Percentiles rank a stretch among this genome's conserved stretches.
These are phyloP conservation scores for Idaea straminata DNA, from an alignment of 2,888 invertebrate species.

Conservation along the genomic window DNA sequence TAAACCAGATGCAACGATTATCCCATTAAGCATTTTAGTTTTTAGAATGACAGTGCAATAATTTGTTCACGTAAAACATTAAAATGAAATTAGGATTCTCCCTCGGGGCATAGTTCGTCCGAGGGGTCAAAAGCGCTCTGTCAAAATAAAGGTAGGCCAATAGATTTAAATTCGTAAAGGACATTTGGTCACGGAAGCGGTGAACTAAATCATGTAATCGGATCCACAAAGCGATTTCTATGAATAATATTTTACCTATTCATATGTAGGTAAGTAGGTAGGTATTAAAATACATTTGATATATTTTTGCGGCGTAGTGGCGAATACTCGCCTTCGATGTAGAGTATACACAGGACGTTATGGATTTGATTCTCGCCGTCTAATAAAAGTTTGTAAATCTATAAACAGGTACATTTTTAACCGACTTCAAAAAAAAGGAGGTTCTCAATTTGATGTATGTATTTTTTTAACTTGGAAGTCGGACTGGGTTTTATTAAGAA, in stretches of 20 bases:
- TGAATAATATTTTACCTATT: constrained; percentile 28
- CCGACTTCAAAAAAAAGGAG: too few species aligned
- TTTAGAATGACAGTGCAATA: constrained; percentile 73
- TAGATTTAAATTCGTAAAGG: constrained; percentile 54
- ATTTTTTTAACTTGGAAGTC: too few species aligned
- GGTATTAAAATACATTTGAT: too few species aligned
- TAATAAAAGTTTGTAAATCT: too few species aligned
- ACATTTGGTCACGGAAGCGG: constrained; percentile 47
- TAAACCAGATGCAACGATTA: constrained; percentile 68
- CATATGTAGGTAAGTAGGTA: constrained; percentile 6
- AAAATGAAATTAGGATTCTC: constrained; percentile 70
- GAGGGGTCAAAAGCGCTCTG: constrained; percentile 62
- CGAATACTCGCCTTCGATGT: too few species aligned
- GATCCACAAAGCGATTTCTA: constrained; percentile 44
- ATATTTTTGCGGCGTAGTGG: too few species aligned
- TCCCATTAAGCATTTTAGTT: constrained; percentile 66
- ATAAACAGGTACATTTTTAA: too few species aligned
- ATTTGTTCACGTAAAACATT: constrained; percentile 75
- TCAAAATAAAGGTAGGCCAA: constrained; percentile 62
- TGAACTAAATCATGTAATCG: constrained; percentile 68
- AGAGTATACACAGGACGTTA: too few species aligned
- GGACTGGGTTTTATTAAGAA: too few species aligned
- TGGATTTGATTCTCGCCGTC: too few species aligned
- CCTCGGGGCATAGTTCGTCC: constrained; percentile 31
- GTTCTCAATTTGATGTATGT: too few species aligned